These are phyloP conservation scores for Mungos mungo DNA, from an alignment of 2,113 vertebrate species.

Conservation along the genomic window DNA sequence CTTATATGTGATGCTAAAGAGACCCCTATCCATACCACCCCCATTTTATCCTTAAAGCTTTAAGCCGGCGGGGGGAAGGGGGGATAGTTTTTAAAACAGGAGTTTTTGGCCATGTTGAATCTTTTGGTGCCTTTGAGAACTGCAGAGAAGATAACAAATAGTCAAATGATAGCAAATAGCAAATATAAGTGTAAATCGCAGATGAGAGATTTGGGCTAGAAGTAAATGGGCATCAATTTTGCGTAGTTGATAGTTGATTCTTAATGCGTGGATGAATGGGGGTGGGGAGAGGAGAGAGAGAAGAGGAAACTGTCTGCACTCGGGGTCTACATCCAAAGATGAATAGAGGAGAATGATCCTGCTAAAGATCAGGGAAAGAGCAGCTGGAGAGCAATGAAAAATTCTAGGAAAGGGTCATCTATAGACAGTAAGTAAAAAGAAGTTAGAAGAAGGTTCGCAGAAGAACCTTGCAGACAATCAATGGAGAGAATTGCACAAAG, in stretches of 20 bases:
- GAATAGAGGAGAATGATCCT: background rate
- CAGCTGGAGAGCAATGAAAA: background rate
- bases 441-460: background rate
- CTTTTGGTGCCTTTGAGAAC: background rate
- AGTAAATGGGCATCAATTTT: background rate
- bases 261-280: background rate
- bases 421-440: background rate
- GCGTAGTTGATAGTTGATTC: background rate
- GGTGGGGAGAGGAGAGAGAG: background rate
- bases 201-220: background rate
- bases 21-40: background rate
- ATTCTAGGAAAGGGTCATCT: background rate
- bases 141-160: background rate
- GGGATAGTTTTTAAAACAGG: background rate
- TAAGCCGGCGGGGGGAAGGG: background rate
- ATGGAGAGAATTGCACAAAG: background rate
- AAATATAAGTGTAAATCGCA: background rate
- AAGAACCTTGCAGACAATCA: background rate
- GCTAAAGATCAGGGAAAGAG: background rate
- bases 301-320: background rate
- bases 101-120: background rate
- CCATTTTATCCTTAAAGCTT: background rate
- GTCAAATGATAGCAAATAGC: background rate
- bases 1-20: background rate
- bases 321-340: background rate